Evolutionary conservation across 2,888 invertebrate genomes (phyloP), one percentile per base, ranked within the genome.

Genomic region (Sericinus montela): DNA sequence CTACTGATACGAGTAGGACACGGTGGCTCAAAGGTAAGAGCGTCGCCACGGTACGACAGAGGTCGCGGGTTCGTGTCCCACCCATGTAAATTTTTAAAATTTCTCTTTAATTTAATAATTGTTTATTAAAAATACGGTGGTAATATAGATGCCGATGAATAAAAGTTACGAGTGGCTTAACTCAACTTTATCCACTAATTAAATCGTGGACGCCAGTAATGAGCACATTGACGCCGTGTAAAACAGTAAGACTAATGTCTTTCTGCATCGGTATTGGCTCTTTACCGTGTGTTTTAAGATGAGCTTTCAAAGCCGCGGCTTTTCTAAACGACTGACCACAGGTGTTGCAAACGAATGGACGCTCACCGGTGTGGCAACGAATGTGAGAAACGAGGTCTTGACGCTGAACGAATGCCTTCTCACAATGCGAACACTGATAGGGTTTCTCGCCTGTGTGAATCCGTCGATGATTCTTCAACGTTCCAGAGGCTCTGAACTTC

Each of bases 361-460:
- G 55, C 44, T 86, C 87, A 0, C 87, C 91, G 0, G 91, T 90
- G 49, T 91, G 91, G 1, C 89, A 91, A 4, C 91, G 77, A 6
- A 90, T 79, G 57, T 91, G 90, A 0, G 85, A 84, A 0, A 90
- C 76, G 15, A 91, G 71, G 52, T 92, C 92, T n/a, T 90, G 91
- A 0, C 89, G 69, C 55, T 92, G 91, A 0, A 90, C 89, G 42
- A 92, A 92, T 0, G 89, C 87, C 53, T 91, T 90, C 1, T 90
- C 80, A 53, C 92, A 92, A 42, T 82, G 83, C 0, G 80, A 80
- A 47, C 92, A 92, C 23, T 86, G 86, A 56, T 80, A 91, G 0
- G 92, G 91, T 1, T 90, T 73, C 54, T 92, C 91, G 0, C 91
- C 91, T 0, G 92, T 92, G 49, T 92, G 92, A 0, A 91, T 91